phyloP scores from a whole-genome alignment of 2,797 vertebrate genomes.

The Periophthalmus magnuspinnatus region DNA sequence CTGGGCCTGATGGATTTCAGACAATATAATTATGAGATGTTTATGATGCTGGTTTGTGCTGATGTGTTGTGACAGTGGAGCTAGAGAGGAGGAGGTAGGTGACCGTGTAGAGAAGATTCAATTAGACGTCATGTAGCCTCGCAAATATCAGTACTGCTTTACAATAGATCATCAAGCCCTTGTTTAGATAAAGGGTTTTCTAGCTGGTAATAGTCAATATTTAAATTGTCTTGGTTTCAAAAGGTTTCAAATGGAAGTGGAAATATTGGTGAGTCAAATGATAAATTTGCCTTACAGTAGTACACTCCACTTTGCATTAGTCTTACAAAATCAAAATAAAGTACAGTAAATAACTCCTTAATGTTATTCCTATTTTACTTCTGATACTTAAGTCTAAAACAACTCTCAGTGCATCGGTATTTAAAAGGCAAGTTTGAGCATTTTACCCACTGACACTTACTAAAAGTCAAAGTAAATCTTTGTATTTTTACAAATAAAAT shows the following conservation, averaged over 20 bases:
- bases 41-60: conserved; percentile 23
- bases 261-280: not conserved
- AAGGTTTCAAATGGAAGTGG: not conserved
- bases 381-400: too few species aligned
- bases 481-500: too few species aligned
- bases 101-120: conserved; percentile 8
- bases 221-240: not conserved
- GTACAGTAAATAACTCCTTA: too few species aligned
- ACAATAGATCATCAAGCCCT: not conserved
- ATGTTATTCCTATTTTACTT: too few species aligned
- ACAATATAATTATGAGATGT: conserved; percentile 27
- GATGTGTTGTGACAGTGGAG: conserved; percentile 15
- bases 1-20: conserved; percentile 4
- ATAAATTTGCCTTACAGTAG: too few species aligned
- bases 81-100: not conserved
- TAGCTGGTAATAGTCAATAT: not conserved
- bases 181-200: not conserved
- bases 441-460: too few species aligned
- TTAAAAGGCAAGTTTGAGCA: too few species aligned
- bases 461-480: too few species aligned
- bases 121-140: conserved; percentile 21
- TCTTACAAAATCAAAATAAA: too few species aligned
- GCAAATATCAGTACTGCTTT: not conserved
- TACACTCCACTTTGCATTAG: too few species aligned
- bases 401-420: too few species aligned